Evolutionary conservation across 2,113 vertebrate species (phyloP).

Genomic region (Strigops habroptila): DNA sequence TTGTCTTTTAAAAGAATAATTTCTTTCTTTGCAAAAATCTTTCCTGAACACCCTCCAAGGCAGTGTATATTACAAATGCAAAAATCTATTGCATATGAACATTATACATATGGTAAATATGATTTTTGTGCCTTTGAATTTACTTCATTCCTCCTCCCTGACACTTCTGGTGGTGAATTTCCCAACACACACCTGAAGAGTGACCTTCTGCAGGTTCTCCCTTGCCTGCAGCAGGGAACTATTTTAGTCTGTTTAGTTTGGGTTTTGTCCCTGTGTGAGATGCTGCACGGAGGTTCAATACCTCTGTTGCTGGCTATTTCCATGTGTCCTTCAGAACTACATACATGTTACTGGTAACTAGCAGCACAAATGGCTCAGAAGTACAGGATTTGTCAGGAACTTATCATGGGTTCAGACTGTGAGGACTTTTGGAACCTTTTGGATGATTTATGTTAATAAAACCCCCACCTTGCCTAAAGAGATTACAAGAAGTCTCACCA

Average conservation of each 20-base stretch:
- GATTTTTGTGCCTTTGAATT: neutral
- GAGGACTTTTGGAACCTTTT: neutral
- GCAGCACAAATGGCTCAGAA: neutral
- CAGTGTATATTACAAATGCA: neutral
- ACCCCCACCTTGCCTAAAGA: neutral
- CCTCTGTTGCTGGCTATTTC: neutral
- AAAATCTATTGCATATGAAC: neutral
- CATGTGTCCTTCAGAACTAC: neutral
- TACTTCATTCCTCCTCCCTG: neutral
- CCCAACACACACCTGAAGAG: neutral
- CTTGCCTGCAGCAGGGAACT: neutral
- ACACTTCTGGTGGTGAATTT: neutral
- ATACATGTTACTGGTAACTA: fast-evolving
- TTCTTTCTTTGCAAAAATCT: neutral
- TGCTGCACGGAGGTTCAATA: neutral
- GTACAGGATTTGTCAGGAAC: neutral
- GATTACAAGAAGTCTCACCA: neutral
- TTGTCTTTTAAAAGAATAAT: neutral
- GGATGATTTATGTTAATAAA: neutral
- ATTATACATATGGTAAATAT: neutral
- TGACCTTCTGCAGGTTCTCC: neutral
- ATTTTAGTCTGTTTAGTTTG: neutral
- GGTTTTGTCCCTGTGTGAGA: fast-evolving
- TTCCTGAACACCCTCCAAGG: neutral
- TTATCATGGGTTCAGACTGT: neutral